Conservation (phyloP, 2,797 vertebrate species). For the Manis javanica region DNA sequence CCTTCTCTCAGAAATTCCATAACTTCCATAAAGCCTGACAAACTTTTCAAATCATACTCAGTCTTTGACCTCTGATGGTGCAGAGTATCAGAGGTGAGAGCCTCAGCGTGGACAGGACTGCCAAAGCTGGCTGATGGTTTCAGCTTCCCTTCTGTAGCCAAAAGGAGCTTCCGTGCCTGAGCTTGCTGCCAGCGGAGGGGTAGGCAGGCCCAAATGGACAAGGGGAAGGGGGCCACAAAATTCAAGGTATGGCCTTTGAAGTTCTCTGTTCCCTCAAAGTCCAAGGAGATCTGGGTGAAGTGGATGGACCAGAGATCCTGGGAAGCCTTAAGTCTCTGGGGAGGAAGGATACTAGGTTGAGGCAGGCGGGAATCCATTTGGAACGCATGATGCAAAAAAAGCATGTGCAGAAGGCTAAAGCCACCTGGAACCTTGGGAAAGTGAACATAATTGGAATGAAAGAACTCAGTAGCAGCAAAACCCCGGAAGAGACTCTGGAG, state of each 20-base stretch:
- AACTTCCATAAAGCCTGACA: conserved; percentile 76
- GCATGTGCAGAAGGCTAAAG: conserved; percentile 91
- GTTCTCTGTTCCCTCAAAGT: conserved; percentile 93
- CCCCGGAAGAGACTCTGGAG: conserved; percentile 89
- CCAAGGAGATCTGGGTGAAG: conserved; percentile 90
- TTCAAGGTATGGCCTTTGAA: conserved; percentile 91
- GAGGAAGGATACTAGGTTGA: conserved; percentile 56
- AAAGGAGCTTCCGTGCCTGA: conserved; percentile 70
- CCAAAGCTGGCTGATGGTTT: conserved; percentile 86
- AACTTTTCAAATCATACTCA: conserved; percentile 84
- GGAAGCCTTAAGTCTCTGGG: conserved; percentile 84
- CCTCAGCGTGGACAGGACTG: conserved; percentile 75
- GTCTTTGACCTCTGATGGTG: conserved; percentile 86
- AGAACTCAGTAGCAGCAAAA: conserved; percentile 91
- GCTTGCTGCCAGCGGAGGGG: conserved; percentile 87
- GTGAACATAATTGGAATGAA: conserved; percentile 87
- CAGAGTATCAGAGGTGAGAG: conserved; percentile 74
- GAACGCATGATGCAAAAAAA: conserved; percentile 90
- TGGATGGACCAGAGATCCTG: conserved; percentile 94
- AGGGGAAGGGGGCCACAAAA: conserved; percentile 94
- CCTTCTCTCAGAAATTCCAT: conserved; percentile 78
- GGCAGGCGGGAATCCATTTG: conserved; percentile 80
- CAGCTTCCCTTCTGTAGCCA: conserved; percentile 81
- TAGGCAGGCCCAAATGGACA: conserved; percentile 94
- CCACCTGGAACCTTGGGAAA: conserved; percentile 90